These are phyloP conservation scores for Spilarctia lutea DNA, from an alignment of 2,888 invertebrate species.

Conservation along the genomic window DNA sequence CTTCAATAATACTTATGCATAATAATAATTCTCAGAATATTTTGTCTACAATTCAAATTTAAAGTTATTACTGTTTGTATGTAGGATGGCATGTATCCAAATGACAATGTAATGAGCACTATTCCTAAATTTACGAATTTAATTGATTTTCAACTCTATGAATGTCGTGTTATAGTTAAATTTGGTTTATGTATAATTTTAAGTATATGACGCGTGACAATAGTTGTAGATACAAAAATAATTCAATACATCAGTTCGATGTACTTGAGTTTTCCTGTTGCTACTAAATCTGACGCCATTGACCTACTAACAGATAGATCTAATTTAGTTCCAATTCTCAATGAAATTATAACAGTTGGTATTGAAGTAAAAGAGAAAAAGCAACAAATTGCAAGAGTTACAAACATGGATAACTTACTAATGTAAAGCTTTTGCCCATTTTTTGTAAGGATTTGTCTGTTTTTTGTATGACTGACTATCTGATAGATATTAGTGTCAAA, in stretches of 20 bases:
- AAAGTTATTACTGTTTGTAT: conserved; percentile 43
- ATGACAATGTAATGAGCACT: conserved; percentile 34
- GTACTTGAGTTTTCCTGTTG: conserved; percentile 50
- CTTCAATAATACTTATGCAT: conserved; percentile 12
- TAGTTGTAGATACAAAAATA: conserved; percentile 36
- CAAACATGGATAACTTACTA: not conserved
- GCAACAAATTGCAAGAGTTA: not conserved
- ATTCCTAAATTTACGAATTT: conserved; percentile 20
- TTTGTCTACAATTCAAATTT: conserved; percentile 40
- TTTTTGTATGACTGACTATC: not conserved
- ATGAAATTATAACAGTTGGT: not conserved
- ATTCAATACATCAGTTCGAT: conserved; percentile 44
- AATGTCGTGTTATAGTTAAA: conserved; percentile 15
- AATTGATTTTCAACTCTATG: conserved; percentile 39
- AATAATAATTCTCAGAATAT: conserved; percentile 50
- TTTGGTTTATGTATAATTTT: conserved; percentile 24
- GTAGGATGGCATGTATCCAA: conserved; percentile 58
- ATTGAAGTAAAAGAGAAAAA: not conserved
- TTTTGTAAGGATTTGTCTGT: not conserved
- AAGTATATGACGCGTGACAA: conserved; percentile 24
- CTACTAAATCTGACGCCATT: conserved; percentile 45
- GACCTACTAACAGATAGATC: conserved; percentile 31
- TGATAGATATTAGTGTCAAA: not conserved
- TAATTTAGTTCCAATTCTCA: conserved; percentile 30
- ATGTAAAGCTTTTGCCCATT: too few species aligned